These are phyloP conservation scores for Chloroclystis v-ata DNA, from an alignment of 2,888 invertebrate species.

Conservation along the genomic window DNA sequence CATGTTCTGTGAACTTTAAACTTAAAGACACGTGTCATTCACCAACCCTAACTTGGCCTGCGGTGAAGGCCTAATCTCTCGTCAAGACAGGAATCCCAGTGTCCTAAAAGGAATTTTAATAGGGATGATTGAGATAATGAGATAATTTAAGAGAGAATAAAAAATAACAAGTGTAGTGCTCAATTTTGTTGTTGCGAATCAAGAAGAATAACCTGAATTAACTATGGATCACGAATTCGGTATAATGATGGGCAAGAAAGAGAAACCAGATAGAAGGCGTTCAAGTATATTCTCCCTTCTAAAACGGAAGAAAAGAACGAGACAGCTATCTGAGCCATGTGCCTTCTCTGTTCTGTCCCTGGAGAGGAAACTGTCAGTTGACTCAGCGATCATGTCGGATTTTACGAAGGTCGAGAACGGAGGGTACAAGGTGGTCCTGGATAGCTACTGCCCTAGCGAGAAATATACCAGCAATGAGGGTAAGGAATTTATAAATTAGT, in stretches of 20 bases:
- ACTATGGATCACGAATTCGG: constrained; percentile 49
- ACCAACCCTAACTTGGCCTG: too few relatives aligned
- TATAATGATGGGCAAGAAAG: constrained; percentile 36
- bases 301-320: constrained; percentile 52
- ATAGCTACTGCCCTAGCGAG: constrained; percentile 35
- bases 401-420: constrained; percentile 42
- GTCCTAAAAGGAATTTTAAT: too few relatives aligned
- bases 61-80: too few relatives aligned
- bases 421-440: constrained; percentile 34
- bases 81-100: too few relatives aligned
- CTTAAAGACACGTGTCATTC: too few relatives aligned
- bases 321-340: constrained; percentile 58
- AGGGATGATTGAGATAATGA: too few relatives aligned
- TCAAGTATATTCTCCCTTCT: constrained; percentile 63
- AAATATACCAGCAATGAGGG: constrained; percentile 48
- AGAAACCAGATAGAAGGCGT: constrained; percentile 49
- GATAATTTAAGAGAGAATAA: too few relatives aligned
- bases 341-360: constrained; percentile 30
- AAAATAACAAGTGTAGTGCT: too few relatives aligned
- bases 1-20: too few relatives aligned
- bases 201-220: too few relatives aligned
- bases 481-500: too few relatives aligned
- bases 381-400: constrained; percentile 57
- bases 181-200: too few relatives aligned
- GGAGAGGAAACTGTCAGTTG: constrained; percentile 57